Evolutionary conservation across 2,888 invertebrate genomes (phyloP).

Genomic region (Oscheius sp.): DNA sequence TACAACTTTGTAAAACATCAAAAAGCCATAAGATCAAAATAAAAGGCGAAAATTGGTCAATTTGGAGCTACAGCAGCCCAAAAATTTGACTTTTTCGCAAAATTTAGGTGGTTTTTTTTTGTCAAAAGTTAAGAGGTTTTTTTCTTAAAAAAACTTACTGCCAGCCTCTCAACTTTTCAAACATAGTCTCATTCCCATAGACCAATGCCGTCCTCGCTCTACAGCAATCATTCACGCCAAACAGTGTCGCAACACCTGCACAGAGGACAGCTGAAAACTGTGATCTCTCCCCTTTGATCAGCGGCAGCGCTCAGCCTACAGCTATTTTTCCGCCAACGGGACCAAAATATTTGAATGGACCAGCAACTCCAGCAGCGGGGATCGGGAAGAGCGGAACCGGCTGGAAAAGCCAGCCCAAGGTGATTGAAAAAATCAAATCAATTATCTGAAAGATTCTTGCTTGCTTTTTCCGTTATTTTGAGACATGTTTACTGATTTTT

Average conservation of each 20-base stretch:
- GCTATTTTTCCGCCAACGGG: background rate
- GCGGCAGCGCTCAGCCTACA: background rate
- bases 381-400: background rate
- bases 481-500: too few species aligned
- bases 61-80: too few species aligned
- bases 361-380: background rate
- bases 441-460: too few species aligned
- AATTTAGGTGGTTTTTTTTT: background rate
- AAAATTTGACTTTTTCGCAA: too few species aligned
- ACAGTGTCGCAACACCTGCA: background rate
- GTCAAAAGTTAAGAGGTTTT: background rate
- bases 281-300: background rate
- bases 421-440: background rate
- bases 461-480: too few species aligned
- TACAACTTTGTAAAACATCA: too few species aligned
- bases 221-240: background rate
- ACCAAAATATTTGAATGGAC: background rate
- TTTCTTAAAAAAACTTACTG: background rate
- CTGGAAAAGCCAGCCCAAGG: background rate
- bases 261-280: background rate
- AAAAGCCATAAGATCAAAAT: too few species aligned
- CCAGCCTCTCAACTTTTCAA: background rate
- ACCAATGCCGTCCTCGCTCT: background rate
- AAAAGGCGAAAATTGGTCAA: too few species aligned
- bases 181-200: background rate